Evolutionary conservation across 2,888 invertebrate genomes (phyloP), one percentile per base, ranked within the genome.

Genomic region (Pyralis farinalis): DNA sequence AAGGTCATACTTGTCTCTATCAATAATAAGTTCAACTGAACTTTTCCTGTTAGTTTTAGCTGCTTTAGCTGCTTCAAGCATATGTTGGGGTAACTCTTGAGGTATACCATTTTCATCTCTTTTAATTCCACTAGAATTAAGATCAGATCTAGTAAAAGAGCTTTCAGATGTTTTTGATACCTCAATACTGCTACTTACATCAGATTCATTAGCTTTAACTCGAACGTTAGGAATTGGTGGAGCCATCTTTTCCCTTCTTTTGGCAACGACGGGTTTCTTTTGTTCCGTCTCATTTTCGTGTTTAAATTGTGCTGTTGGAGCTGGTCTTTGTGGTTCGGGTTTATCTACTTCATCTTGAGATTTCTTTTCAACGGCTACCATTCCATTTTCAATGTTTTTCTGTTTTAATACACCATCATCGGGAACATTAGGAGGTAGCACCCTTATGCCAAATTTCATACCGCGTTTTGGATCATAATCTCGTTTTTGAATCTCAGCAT

Each of bases 31-130:
- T 34, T 87, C 88, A 10, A 71, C 48, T 1, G 80, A 70, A 53
- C 91, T 92, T 64, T 91, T 93, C 34, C 94, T 85, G 51, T 94
- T 94, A 42, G 90, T 91, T 51, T 91, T 85, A 0, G 94, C 94
- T 1, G 92, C 93, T 66, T 91, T 91, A 0, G 94, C 94, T 0
- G 94, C 94, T 38, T 94, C 92, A 44, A 93, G 80, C 83, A 94
- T 94, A 50, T 93, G 93, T 43, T 91, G 91, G 2, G 94, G 94
- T 50, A 94, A 86, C 60, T 94, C 94, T 59, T 93, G 91, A 34
- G 94, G 94, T 55, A 94, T 91, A 21, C 92, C 90, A 58, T 91
- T 86, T 49, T 89, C 78, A 55, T 91, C 90, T 53, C 92, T 66
- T 63, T 89, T 91, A 16, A 92, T 92, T 25, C 92, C 91, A 40